Evolutionary conservation across 2,113 vertebrate genomes (phyloP), one percentile per base, ranked within the genome.

Genomic region (Clupea harengus): DNA sequence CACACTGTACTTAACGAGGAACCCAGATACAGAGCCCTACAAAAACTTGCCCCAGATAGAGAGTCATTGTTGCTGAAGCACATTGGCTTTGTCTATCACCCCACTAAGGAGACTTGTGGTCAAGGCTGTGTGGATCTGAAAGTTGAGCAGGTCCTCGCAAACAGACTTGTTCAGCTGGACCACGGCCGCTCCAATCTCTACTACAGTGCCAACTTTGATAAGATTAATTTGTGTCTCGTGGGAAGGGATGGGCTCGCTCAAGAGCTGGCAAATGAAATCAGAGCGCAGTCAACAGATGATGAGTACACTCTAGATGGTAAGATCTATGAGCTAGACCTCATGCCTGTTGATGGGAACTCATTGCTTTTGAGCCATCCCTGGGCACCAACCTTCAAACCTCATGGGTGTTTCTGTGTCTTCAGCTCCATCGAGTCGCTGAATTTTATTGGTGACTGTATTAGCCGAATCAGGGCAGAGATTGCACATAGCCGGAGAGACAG

Each of bases 61-160:
- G 97, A 99, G 90, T 99, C 99, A 22, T 97, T 99, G 89, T 93
- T 99, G n/a, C 96, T 99, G 90, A 99, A 99, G 90, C 99, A 99
- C 93, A 99, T 99, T 89, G 99, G 99, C 46, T 99, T 99, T 94
- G 98, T 99, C 91, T 99, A 99, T 95, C 98, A 99, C 89, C 97
- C 98, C 87, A 99, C 99, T 84, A 99, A 99, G 94, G 97, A 99
- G 95, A 99, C 97, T 1, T 99, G 99, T 92, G 97, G 97, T 90
- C 97, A 97, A 87, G 97, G 96, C 91, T 99, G 99, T 87, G 97
- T 94, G 15, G 99, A 99, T 90, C 95, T 98, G 94, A 99, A 98
- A 95, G 98, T 99, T 81, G 98, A 99, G 84, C 97, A 99, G 87
- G 93, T 99, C 86, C 95, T 99, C 88, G 96, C 97, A n/a, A 98